phyloP scores from a whole-genome alignment of 2,888 invertebrate genomes.

The Galeopsomyia nigrocyanea region DNA sequence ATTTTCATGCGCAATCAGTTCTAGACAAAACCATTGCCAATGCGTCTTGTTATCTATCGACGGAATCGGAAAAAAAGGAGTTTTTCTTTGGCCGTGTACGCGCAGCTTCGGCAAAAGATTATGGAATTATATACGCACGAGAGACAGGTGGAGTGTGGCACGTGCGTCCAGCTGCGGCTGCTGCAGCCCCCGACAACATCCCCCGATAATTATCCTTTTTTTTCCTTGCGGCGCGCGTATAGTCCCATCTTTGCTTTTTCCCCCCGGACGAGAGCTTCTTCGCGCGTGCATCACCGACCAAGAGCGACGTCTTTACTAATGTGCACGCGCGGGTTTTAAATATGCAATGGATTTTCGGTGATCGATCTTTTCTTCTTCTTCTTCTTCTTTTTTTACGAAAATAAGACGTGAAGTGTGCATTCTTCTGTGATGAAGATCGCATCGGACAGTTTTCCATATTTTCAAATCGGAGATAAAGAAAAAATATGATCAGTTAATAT shows the following conservation, averaged over 20 bases:
- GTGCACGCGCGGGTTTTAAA: neutral
- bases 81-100: neutral
- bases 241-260: neutral
- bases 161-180: constrained; percentile 19
- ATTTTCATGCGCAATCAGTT: no score
- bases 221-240: no score
- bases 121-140: constrained; percentile 25
- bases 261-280: neutral
- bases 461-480: no score
- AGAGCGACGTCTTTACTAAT: constrained; percentile 1
- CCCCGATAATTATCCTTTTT: constrained; percentile 36
- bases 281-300: neutral
- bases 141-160: constrained; percentile 33
- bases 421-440: no score
- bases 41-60: neutral
- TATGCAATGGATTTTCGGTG: neutral
- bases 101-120: constrained; percentile 9
- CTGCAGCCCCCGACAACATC: neutral
- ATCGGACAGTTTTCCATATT: no score
- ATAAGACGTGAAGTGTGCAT: no score
- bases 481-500: no score
- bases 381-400: no score
- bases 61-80: constrained; percentile 20
- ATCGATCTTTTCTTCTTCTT: no score
- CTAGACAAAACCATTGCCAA: no score